Conservation (phyloP, 2,113 vertebrate genomes). For the Ctenomys sociabilis region DNA sequence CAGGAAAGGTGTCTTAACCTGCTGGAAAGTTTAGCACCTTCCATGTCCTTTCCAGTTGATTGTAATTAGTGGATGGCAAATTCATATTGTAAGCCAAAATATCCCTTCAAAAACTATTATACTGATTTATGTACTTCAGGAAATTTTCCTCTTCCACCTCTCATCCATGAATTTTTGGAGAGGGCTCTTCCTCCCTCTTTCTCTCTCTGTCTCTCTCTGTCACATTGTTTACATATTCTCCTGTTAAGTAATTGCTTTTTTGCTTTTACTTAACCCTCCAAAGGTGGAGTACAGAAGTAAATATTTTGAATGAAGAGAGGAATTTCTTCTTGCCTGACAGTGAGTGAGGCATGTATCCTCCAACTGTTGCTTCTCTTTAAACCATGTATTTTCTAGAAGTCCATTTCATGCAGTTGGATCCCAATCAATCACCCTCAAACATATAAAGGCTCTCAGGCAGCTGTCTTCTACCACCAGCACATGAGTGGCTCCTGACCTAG, state of each 20-base stretch:
- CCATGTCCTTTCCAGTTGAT: not conserved
- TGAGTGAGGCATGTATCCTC: not conserved
- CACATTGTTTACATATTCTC: not conserved
- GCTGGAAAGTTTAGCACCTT: not conserved
- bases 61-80: not conserved
- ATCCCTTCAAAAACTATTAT: not conserved
- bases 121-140: not conserved
- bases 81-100: not conserved
- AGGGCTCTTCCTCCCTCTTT: not conserved
- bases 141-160: not conserved
- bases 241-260: not conserved
- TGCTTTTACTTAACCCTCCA: not conserved
- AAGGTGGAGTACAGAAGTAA: not conserved
- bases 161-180: not conserved
- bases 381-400: not conserved
- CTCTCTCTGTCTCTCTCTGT: not conserved
- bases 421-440: not conserved
- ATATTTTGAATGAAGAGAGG: not conserved
- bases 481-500: not conserved
- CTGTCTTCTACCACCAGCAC: not conserved
- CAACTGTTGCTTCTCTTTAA: not conserved
- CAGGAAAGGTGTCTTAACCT: not conserved
- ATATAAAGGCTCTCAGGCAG: not conserved
- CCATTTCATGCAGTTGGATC: not conserved
- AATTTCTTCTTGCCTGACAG: not conserved